Conservation (phyloP, 2,113 vertebrate species). For the Nerophis lumbriciformis region DNA sequence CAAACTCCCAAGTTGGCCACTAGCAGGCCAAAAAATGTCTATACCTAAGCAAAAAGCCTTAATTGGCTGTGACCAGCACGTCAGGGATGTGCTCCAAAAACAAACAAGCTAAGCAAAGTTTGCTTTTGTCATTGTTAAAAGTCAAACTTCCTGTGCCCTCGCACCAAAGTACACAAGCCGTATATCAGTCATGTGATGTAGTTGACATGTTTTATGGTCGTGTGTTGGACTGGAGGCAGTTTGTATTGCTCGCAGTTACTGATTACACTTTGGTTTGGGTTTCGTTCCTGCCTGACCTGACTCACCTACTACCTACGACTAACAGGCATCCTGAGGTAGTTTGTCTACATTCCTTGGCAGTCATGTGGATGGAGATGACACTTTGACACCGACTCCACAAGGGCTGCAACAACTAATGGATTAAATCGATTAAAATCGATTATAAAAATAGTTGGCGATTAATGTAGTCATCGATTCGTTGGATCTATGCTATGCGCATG, state of each 20-base stretch:
- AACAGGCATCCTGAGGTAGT: slow-evolving; percentile 13
- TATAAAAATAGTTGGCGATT: too few species aligned
- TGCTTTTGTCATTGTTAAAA: slow-evolving; percentile 7
- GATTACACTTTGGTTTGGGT: slow-evolving; percentile 16
- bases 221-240: slow-evolving; percentile 15
- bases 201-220: slow-evolving; percentile 11
- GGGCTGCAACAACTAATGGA: too few species aligned
- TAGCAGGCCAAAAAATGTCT: background rate
- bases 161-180: background rate
- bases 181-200: background rate
- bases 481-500: too few species aligned
- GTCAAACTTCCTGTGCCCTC: slow-evolving; percentile 5
- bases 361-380: background rate
- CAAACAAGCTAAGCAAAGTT: background rate
- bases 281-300: slow-evolving; percentile 3
- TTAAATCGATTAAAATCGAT: too few species aligned
- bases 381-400: background rate
- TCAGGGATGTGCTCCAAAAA: background rate
- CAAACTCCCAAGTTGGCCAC: background rate
- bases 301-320: slow-evolving; percentile 25
- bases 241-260: slow-evolving; percentile 25
- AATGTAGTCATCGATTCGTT: too few species aligned
- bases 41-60: background rate
- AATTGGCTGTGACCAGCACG: background rate
- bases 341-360: slow-evolving; percentile 47